Conservation (phyloP, 2,888 invertebrate species). For the Ectropis crepuscularia region DNA sequence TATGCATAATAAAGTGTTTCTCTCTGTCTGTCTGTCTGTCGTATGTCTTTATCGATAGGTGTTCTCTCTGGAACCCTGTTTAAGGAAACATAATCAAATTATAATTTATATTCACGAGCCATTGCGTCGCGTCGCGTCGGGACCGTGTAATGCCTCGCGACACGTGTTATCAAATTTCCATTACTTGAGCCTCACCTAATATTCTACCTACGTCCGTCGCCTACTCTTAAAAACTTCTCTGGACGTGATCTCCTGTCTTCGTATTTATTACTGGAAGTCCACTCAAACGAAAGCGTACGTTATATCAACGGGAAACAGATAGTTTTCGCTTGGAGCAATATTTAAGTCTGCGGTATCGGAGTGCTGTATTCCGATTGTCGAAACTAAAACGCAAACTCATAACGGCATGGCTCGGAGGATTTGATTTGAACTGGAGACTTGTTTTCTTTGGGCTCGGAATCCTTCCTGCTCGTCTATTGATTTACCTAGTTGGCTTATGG, state of each 20-base stretch:
- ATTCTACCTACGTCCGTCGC: conserved; percentile 64
- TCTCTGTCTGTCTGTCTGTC: no score
- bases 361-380: no score
- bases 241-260: conserved; percentile 70
- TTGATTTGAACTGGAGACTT: no score
- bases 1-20: no score
- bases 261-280: conserved; percentile 62
- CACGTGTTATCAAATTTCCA: conserved; percentile 67
- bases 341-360: no score
- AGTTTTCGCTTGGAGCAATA: no score
- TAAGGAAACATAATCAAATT: conserved; percentile 49
- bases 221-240: conserved; percentile 62
- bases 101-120: conserved; percentile 58
- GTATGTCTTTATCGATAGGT: no score
- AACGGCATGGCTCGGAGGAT: no score
- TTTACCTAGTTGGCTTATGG: no score
- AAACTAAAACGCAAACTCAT: no score
- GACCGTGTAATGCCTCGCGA: conserved; percentile 47
- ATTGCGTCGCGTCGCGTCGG: conserved; percentile 36
- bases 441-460: no score
- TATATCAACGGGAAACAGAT: background rate
- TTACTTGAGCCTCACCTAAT: conserved; percentile 60
- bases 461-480: no score
- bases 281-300: background rate
- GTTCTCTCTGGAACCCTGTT: background rate